Conservation (phyloP, 2,113 vertebrate species). For the Irena cyanogastra region DNA sequence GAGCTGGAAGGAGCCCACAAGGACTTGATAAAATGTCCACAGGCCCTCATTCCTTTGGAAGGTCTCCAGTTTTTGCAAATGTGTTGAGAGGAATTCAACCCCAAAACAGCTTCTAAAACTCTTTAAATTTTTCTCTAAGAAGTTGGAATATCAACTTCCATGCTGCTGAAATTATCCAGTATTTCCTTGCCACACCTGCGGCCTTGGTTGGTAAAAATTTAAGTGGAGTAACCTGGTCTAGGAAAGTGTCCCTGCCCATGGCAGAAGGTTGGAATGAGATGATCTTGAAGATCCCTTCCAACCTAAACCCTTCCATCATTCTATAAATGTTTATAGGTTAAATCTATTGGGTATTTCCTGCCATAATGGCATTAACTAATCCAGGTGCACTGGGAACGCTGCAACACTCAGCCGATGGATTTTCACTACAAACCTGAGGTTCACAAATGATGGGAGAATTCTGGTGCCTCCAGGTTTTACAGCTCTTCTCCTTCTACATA, state of each 20-base stretch:
- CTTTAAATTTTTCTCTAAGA: neutral
- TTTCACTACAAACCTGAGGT: neutral
- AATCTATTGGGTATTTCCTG: neutral
- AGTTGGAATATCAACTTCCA: neutral
- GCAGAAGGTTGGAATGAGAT: neutral
- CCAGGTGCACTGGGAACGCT: neutral
- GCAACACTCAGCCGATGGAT: neutral
- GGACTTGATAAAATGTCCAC: neutral
- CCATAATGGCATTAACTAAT: fast-evolving
- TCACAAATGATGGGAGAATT: neutral
- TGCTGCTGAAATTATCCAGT: neutral
- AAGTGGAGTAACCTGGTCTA: neutral
- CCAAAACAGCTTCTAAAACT: neutral
- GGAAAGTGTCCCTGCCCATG: neutral
- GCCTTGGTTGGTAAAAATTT: neutral
- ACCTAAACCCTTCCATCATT: neutral
- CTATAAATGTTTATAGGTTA: neutral
- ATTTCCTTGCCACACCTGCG: neutral
- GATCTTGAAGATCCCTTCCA: neutral
- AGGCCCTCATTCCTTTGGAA: neutral
- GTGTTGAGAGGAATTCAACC: neutral
- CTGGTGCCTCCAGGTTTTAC: neutral
- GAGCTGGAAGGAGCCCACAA: neutral
- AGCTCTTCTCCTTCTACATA: neutral
- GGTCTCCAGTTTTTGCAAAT: neutral